Percentiles rank a stretch among this genome's conserved stretches.
Conservation (phyloP, 2,888 invertebrate species). For the Lobophora halterata region DNA sequence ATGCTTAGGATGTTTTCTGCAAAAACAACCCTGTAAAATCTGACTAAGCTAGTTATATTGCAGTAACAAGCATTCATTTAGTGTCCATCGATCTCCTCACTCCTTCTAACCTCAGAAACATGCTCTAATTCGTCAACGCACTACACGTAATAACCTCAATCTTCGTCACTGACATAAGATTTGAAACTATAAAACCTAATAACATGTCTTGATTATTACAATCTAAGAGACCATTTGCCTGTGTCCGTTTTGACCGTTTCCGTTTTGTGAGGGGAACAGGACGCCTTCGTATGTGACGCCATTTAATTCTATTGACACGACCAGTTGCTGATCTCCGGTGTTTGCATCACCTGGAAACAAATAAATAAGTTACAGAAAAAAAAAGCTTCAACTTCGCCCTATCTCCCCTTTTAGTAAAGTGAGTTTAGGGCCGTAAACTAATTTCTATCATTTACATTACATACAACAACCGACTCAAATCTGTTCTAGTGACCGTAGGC, state of each 20-base stretch:
- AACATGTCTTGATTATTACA: conserved; percentile 17
- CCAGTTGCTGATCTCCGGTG: conserved; percentile 92
- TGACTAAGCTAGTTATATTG: neutral
- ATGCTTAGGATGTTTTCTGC: conserved; percentile 1
- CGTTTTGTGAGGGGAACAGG: conserved; percentile 82
- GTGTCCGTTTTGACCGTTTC: conserved; percentile 67
- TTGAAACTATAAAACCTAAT: conserved; percentile 26
- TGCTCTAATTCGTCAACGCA: conserved; percentile 37
- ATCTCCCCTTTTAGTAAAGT: neutral
- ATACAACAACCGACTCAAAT: too few species aligned
- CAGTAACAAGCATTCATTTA: neutral
- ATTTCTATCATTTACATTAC: too few species aligned
- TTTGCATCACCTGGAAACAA: conserved; percentile 86
- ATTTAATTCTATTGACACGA: conserved; percentile 97
- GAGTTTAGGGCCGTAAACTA: too few species aligned
- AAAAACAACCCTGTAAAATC: neutral
- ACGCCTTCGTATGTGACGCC: conserved; percentile 98
- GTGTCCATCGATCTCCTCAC: conserved; percentile 12
- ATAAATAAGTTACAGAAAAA: conserved; percentile 24
- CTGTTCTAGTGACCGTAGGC: too few species aligned
- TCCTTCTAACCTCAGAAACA: conserved; percentile 30
- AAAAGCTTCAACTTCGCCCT: neutral
- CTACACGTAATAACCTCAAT: conserved; percentile 25
- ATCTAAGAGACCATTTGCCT: conserved; percentile 72
- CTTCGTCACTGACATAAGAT: conserved; percentile 22